Evolutionary conservation across 2,797 vertebrate genomes (phyloP), one percentile per base, ranked within the genome.

Genomic region (Mus spretus): DNA sequence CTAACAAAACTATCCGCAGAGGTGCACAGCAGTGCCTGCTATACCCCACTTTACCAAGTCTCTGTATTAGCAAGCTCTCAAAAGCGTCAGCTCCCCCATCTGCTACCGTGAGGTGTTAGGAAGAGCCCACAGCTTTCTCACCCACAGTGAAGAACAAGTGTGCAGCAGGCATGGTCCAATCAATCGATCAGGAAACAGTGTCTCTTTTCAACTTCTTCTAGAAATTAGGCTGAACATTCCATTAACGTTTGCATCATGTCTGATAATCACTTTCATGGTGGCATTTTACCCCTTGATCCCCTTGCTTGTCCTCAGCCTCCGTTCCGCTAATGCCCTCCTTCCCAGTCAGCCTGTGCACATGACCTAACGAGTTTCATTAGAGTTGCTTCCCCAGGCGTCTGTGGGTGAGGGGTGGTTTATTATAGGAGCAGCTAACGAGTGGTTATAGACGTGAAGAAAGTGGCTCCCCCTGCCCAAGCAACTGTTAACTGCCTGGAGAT

Each of bases 191-290:
- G 67, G 91, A 90, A 63, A 86, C 44, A 86, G 15, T 34, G 61
- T 83, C 37, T 94, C 67, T 67, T 83, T 95, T 88, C 90, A 79
- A 89, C 19, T 84, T 89, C 8, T 92, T 94, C 79, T 94, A 72
- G 72, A 28, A 91, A 92, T 80, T 22, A 80, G 13, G 28, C 90
- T 93, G 34, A 85, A 75, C 26, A 34, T 26, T 77, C 63, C 47
- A 44, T 55, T 90, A 37, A 4, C 19, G 12, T 24, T 11, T 72
- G 15, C 22, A 55, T 67, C 20, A 72, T 86, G 34, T 20, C 24
- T 70, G 86, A 14, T 72, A 86, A 72, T 55, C 1, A 22, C 12
- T 55, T 72, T 53, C 47, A 37, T 72, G 72, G 50, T 28, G 34
- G 72, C 65, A 70, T 87, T 55, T 74, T 57, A 13, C 14, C 13